A percentile compares a stretch with the other conserved stretches of the same genome.
Evolutionary conservation across 2,888 invertebrate species (phyloP).

Genomic region (Yponomeuta evonymella): DNA sequence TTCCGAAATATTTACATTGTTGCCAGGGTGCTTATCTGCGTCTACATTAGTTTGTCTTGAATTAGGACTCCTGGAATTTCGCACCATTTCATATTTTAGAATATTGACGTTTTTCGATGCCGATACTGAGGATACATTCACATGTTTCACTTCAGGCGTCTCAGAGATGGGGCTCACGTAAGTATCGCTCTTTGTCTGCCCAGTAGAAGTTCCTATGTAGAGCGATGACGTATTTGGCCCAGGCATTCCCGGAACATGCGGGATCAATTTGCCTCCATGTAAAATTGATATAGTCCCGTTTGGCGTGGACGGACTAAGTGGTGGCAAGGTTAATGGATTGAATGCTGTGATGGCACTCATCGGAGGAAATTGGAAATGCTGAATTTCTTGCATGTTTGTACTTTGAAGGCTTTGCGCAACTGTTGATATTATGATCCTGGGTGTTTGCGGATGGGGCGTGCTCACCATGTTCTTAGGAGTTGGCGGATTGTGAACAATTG

Average conservation of each 20-base stretch:
- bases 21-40: conserved; percentile 36
- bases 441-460: conserved; percentile 66
- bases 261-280: conserved; percentile 85
- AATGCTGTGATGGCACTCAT: conserved; percentile 82
- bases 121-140: conserved; percentile 24
- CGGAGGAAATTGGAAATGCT: conserved; percentile 80
- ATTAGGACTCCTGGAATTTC: conserved; percentile 44
- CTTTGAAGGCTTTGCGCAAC: conserved; percentile 67
- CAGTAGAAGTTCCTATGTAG: conserved; percentile 43
- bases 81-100: conserved; percentile 44
- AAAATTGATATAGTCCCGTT: conserved; percentile 79
- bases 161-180: conserved; percentile 30
- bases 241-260: conserved; percentile 91
- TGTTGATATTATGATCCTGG: conserved; percentile 75
- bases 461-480: conserved; percentile 63
- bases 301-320: conserved; percentile 64
- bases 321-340: conserved; percentile 81
- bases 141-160: conserved; percentile 37
- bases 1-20: background rate
- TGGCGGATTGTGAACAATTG: conserved; percentile 80
- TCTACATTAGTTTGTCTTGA: conserved; percentile 38
- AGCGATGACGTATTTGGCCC: conserved; percentile 82
- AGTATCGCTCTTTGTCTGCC: conserved; percentile 40
- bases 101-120: background rate
- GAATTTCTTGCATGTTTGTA: conserved; percentile 68